Percentiles rank a stretch among this genome's conserved stretches.
These are phyloP conservation scores for Hydrocynus forskahlii DNA, from an alignment of 2,797 vertebrate species.

Conservation along the genomic window DNA sequence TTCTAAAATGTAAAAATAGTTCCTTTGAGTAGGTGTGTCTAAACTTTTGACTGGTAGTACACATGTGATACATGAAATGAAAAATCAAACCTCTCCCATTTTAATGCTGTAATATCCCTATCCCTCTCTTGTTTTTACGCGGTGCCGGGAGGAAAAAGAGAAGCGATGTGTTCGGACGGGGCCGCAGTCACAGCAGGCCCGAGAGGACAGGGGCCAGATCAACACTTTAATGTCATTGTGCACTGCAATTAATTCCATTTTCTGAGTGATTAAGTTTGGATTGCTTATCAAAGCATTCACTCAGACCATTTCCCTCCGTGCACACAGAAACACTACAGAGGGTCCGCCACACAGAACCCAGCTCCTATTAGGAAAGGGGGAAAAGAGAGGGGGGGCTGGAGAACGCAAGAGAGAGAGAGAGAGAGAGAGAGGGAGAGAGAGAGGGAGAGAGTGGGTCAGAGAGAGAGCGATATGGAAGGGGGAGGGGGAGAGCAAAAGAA, in stretches of 20 bases:
- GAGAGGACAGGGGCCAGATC: constrained; percentile 38
- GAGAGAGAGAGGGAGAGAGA: neutral
- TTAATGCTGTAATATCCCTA: neutral
- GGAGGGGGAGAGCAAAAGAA: neutral
- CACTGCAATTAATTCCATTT: constrained; percentile 85
- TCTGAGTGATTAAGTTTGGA: constrained; percentile 78
- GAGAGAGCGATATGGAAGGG: neutral
- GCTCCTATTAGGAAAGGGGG: neutral
- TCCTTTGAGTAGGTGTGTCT: too few relatives aligned
- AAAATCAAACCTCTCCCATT: neutral
- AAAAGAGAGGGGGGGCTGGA: neutral
- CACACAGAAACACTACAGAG: neutral
- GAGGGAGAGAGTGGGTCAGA: neutral
- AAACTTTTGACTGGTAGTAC: too few relatives aligned
- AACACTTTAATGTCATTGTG: constrained; percentile 59
- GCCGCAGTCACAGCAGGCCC: neutral
- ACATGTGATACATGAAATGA: neutral
- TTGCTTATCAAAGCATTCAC: constrained; percentile 83
- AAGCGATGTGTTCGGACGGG: neutral
- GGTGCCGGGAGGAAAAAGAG: neutral
- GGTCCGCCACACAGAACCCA: constrained; percentile 10
- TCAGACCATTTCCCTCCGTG: constrained; percentile 69
- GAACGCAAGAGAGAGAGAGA: neutral
- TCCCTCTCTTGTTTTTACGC: neutral
- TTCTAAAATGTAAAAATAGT: too few relatives aligned